phyloP scores from a whole-genome alignment of 2,113 vertebrate species.

The Perca flavescens region DNA sequence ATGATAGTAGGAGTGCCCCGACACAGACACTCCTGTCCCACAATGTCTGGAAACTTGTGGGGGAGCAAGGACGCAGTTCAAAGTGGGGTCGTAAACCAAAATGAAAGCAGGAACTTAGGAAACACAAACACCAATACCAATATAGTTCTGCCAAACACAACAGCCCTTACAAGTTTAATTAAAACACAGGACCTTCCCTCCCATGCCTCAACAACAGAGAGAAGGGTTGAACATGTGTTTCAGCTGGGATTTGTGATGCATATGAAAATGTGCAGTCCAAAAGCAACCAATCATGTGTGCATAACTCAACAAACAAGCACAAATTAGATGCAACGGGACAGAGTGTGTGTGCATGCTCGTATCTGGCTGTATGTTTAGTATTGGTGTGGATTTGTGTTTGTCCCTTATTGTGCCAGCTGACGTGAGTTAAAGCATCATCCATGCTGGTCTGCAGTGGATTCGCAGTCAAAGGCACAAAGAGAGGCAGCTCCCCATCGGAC shows the following conservation, averaged over 20 bases:
- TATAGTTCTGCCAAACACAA: slow-evolving; percentile 71
- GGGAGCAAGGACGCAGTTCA: slow-evolving; percentile 68
- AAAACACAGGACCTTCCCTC: slow-evolving; percentile 45
- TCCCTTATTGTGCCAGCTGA: slow-evolving; percentile 31
- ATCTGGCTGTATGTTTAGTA: neutral
- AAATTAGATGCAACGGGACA: neutral
- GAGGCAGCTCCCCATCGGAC: slow-evolving; percentile 47
- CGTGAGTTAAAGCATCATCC: slow-evolving; percentile 59
- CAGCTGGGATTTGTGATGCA: slow-evolving; percentile 17
- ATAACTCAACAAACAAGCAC: slow-evolving; percentile 1
- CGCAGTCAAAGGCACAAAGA: slow-evolving; percentile 57
- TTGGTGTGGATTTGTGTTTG: neutral
- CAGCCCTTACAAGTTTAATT: slow-evolving; percentile 74
- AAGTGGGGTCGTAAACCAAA: slow-evolving; percentile 79
- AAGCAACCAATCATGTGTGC: neutral
- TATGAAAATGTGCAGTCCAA: neutral
- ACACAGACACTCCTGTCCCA: slow-evolving; percentile 44
- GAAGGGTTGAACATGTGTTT: neutral
- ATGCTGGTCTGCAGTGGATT: slow-evolving; percentile 32
- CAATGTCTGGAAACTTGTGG: slow-evolving; percentile 74
- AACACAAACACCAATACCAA: slow-evolving; percentile 77
- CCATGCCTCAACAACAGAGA: slow-evolving; percentile 33
- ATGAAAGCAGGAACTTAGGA: slow-evolving; percentile 77
- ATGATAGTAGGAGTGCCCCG: neutral
- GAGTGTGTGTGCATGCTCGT: neutral